phyloP scores from a whole-genome alignment of 1,140 invertebrate genomes.

The Danaus plexippus region DNA sequence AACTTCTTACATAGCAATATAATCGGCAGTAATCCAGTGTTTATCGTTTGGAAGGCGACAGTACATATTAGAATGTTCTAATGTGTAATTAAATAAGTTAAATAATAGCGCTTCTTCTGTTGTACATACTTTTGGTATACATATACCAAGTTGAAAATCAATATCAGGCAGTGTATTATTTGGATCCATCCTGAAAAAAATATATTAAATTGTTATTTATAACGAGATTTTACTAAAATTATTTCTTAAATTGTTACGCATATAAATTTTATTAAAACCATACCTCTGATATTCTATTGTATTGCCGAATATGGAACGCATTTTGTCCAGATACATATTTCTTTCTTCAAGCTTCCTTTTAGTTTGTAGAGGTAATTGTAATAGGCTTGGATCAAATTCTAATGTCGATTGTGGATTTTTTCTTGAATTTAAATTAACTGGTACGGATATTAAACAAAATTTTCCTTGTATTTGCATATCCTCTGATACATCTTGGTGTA shows the following conservation, averaged over 20 bases:
- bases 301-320: neutral
- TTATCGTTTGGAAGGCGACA: constrained; percentile 47
- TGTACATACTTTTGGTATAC: constrained; percentile 40
- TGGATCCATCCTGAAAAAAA: constrained; percentile 19
- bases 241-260: too few relatives aligned
- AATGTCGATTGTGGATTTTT: constrained; percentile 1
- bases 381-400: constrained; percentile 9
- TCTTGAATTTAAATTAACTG: constrained; percentile 10
- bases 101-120: constrained; percentile 27
- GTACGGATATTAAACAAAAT: constrained; percentile 31
- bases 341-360: constrained; percentile 4
- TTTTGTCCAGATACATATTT: constrained; percentile 2
- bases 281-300: constrained; percentile 2
- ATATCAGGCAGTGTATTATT: constrained; percentile 2
- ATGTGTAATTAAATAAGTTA: constrained; percentile 22
- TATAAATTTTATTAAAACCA: neutral
- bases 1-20: constrained; percentile 34
- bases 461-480: constrained; percentile 35
- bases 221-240: neutral
- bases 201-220: neutral
- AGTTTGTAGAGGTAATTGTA: constrained; percentile 3
- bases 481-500: constrained; percentile 6
- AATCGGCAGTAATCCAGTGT: constrained; percentile 33
- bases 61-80: constrained; percentile 29
- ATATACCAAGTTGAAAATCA: constrained; percentile 31